Evolutionary conservation across 92 coral and sea anemone genomes (phyloP), one percentile per base, ranked within the genome.

Genomic region (Epizoanthus scotinus): DNA sequence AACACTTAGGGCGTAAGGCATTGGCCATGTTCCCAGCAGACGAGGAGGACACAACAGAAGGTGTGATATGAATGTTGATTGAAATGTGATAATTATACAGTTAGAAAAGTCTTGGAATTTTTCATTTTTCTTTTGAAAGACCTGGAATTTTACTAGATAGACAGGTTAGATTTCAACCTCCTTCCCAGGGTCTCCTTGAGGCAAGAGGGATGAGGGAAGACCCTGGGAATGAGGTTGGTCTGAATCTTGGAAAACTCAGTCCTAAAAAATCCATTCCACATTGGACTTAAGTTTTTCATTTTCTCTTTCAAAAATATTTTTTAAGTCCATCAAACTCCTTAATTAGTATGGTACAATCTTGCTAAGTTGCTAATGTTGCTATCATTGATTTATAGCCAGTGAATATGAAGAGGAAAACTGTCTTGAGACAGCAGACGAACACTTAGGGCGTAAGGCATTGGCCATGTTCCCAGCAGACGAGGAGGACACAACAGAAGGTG

Each of bases 361-460:
- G 13, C 22, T 18, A 59, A 18, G n/a, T 5, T 29, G 42, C 47
- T 18, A 64, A 5, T 64, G 70, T 29, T 5, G 20, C 36, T 64
- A 20, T 64, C 18, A 64, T 64, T 15, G 5, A 28, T 47, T 26
- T 50, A 0, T 50, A 91, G 98, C 92, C 42, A 28, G 86, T 64
- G 97, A 89, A 40, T 94, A 94, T 82, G 90, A 88, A 31, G 92
- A 91, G 63, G 87, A 86, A 61, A 90, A 89, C 85, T 82, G 98
- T 31, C 91, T 87, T 74, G 93, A 90, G 10, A 86, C 90, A 34
- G 93, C 90, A 79, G 93, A 85, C 62, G 97, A 91, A 79, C 89
- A 84, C 72, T 70, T 90, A 2, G 82, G 98, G 28, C 67, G 87
- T 42, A 97, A 94, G 71, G 87, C 88, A 27, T 59, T 88, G 83